Conservation (phyloP, 2,113 vertebrate genomes). For the Otus sunia region DNA sequence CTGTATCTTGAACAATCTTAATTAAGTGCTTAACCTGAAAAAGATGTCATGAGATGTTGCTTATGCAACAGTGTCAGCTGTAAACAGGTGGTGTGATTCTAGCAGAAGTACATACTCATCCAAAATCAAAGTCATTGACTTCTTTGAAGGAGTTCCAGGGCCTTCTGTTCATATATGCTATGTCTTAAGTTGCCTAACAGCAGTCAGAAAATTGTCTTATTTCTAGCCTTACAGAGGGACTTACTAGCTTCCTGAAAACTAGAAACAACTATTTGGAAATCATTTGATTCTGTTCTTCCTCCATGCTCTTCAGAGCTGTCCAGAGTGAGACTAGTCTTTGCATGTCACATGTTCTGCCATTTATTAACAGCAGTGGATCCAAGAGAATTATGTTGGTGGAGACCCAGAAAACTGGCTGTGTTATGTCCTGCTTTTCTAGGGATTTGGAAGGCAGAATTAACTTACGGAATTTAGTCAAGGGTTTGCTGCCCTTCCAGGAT, state of each 20-base stretch:
- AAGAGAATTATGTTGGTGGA: neutral
- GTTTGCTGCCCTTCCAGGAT: neutral
- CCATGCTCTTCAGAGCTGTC: neutral
- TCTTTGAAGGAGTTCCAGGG: neutral
- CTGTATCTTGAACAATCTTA: neutral
- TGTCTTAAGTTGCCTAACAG: neutral
- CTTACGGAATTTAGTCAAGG: fast-evolving
- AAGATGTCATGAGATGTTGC: neutral
- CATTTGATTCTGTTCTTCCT: neutral
- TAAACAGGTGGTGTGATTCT: neutral
- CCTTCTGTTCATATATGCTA: neutral
- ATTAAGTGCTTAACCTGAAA: neutral
- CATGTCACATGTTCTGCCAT: fast-evolving
- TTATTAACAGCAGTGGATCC: neutral
- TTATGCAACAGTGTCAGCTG: neutral
- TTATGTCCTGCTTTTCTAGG: neutral
- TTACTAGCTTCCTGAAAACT: neutral
- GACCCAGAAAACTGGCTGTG: neutral
- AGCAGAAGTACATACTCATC: neutral
- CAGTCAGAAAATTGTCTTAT: neutral
- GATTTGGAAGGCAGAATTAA: neutral
- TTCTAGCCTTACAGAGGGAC: neutral
- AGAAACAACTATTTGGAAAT: neutral
- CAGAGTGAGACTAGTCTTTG: neutral
- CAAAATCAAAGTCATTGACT: neutral